These are phyloP conservation scores for Cephalophus harveyi DNA, from an alignment of 2,113 vertebrate species.

Conservation along the genomic window DNA sequence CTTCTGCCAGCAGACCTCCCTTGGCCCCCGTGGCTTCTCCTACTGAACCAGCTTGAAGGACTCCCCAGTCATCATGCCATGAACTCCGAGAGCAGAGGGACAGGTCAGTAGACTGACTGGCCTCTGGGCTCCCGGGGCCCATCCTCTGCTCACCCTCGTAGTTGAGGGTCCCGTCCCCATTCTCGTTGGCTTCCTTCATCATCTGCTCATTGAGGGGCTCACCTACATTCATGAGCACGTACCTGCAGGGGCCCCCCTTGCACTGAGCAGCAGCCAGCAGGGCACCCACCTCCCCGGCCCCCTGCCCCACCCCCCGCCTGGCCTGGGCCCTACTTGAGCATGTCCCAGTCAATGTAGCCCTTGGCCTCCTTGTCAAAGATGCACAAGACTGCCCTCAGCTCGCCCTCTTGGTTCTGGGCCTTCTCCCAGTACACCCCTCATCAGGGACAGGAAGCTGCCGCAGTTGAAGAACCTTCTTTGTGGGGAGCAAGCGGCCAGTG, in stretches of 20 bases:
- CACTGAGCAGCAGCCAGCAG: fast-evolving
- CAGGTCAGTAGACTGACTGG: background rate
- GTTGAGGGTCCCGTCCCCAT: constrained; percentile 78
- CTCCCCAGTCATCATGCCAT: constrained; percentile 82
- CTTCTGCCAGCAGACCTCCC: background rate
- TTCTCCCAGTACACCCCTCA: constrained; percentile 75
- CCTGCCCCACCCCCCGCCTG: fast-evolving
- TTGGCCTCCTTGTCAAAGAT: constrained; percentile 81
- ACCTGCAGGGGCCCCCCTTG: constrained; percentile 28
- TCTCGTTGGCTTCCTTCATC: constrained; percentile 81
- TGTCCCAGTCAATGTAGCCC: constrained; percentile 79
- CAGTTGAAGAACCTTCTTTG: constrained; percentile 79
- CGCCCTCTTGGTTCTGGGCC: constrained; percentile 78
- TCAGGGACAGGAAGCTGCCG: constrained; percentile 76
- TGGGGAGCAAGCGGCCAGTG: background rate
- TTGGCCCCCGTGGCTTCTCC: background rate
- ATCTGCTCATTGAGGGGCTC: constrained; percentile 79
- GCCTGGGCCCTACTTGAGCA: constrained; percentile 64
- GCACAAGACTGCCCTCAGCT: constrained; percentile 77
- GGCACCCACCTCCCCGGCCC: fast-evolving
- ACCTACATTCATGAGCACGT: constrained; percentile 76
- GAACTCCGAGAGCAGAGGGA: constrained; percentile 68
- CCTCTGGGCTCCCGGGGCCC: fast-evolving
- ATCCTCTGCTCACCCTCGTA: constrained; percentile 69
- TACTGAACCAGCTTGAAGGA: constrained; percentile 80